phyloP scores from a whole-genome alignment of 2,888 invertebrate species.

The Agrotis clavis region DNA sequence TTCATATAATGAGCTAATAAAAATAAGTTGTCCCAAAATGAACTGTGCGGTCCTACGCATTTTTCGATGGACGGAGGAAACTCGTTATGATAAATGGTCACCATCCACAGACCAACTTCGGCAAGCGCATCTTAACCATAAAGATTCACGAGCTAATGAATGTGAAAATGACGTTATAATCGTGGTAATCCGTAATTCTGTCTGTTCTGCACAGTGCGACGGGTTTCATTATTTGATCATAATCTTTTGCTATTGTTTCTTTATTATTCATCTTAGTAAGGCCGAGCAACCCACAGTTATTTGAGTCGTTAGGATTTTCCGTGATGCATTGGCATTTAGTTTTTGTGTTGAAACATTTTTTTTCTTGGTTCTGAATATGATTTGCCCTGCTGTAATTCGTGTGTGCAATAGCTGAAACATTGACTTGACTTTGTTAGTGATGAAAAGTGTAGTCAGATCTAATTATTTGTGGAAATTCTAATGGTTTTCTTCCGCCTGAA shows the following conservation, averaged over 20 bases:
- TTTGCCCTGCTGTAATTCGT: background rate
- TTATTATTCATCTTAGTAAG: constrained; percentile 46
- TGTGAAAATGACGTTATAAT: constrained; percentile 13
- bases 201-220: constrained; percentile 10
- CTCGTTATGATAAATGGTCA: no score
- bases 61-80: no score
- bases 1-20: no score
- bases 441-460: background rate
- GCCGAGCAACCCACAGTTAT: constrained; percentile 37
- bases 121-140: no score
- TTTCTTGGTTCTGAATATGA: constrained; percentile 12
- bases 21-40: no score
- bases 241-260: constrained; percentile 62
- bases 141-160: no score
- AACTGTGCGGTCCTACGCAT: no score
- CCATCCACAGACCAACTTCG: no score
- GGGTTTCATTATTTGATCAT: constrained; percentile 53
- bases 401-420: background rate
- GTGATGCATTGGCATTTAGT: constrained; percentile 12
- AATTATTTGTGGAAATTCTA: no score
- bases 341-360: constrained; percentile 3
- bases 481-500: no score
- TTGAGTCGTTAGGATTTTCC: constrained; percentile 51
- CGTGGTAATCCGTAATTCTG: constrained; percentile 11
- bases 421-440: background rate